Evolutionary conservation across 2,113 vertebrate species (phyloP).

Genomic region (Prunella fulvescens): DNA sequence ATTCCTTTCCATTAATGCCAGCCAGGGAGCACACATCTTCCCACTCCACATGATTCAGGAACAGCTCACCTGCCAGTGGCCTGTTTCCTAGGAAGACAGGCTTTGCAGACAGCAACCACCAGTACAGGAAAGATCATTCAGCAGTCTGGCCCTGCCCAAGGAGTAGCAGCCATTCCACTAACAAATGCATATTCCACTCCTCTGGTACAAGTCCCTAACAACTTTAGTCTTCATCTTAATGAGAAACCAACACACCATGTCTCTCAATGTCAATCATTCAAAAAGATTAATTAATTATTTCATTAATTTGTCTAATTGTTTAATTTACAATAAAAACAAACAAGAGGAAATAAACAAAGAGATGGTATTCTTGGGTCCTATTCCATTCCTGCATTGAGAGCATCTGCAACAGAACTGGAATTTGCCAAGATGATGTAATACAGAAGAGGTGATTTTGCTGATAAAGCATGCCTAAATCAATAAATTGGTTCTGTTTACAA

Average conservation of each 20-base stretch:
- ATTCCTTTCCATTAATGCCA: neutral
- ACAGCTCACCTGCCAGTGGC: neutral
- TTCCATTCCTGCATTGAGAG: neutral
- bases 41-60: neutral
- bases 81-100: neutral
- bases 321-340: neutral
- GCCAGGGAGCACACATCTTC: neutral
- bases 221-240: neutral
- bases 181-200: neutral
- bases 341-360: neutral
- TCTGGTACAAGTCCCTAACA: neutral
- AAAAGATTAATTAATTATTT: neutral
- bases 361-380: neutral
- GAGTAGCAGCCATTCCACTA: neutral
- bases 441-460: neutral
- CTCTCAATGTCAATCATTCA: neutral
- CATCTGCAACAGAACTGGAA: neutral
- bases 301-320: neutral
- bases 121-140: neutral
- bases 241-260: neutral
- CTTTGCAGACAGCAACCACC: neutral
- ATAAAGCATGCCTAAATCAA: neutral
- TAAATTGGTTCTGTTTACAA: neutral
- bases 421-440: neutral
- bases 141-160: neutral